Evolutionary conservation across 2,113 vertebrate genomes (phyloP).

Genomic region (Tautogolabrus adspersus): DNA sequence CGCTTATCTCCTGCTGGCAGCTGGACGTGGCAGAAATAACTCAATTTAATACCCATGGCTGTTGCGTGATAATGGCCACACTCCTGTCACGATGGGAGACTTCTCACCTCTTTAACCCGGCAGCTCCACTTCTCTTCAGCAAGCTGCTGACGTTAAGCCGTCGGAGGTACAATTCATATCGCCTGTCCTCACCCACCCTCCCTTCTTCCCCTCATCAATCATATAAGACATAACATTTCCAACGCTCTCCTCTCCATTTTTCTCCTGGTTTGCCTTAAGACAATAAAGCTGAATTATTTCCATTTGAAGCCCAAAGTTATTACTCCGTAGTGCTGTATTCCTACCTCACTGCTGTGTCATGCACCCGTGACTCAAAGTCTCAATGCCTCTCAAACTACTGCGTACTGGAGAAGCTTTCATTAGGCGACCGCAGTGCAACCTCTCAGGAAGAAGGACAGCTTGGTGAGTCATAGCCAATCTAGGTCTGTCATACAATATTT

Average conservation of each 20-base stretch:
- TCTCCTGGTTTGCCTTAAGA: slow-evolving; percentile 22
- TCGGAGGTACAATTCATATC: slow-evolving; percentile 30
- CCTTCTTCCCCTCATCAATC: slow-evolving; percentile 46
- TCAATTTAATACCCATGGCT: slow-evolving; percentile 78
- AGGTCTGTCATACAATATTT: slow-evolving; percentile 30
- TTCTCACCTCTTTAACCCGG: slow-evolving; percentile 74
- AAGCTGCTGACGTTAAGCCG: slow-evolving; percentile 50
- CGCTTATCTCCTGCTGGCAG: slow-evolving; percentile 81
- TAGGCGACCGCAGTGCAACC: slow-evolving; percentile 13
- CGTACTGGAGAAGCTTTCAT: slow-evolving; percentile 37
- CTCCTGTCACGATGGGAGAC: slow-evolving; percentile 70
- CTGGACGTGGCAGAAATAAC: slow-evolving; percentile 77
- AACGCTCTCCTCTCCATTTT: background rate
- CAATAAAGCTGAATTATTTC: slow-evolving; percentile 25
- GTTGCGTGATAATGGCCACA: slow-evolving; percentile 73
- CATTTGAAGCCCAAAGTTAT: slow-evolving; percentile 13
- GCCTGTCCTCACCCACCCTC: slow-evolving; percentile 17
- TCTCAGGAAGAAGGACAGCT: slow-evolving; percentile 23
- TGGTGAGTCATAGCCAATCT: slow-evolving; percentile 43
- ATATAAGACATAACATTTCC: slow-evolving; percentile 30
- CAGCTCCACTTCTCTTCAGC: slow-evolving; percentile 32
- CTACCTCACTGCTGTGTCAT: background rate
- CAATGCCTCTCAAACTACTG: slow-evolving; percentile 7
- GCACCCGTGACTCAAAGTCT: slow-evolving; percentile 30
- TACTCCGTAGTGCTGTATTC: background rate